Conservation (phyloP, 2,113 vertebrate genomes). For the Sardina pilchardus region DNA sequence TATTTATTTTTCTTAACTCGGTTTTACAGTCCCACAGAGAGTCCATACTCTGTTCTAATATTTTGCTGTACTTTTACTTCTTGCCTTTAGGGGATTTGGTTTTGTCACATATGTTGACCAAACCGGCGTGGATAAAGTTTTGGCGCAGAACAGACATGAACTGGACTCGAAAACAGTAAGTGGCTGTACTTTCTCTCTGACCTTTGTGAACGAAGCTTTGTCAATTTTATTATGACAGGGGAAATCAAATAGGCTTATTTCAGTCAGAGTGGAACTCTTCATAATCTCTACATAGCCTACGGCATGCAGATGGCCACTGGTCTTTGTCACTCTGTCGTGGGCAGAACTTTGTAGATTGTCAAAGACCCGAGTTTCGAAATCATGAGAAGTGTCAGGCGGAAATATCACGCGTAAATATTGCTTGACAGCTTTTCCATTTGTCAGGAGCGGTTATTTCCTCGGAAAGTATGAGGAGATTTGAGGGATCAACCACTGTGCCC, state of each 20-base stretch:
- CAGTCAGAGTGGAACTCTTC: background rate
- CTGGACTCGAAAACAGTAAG: constrained; percentile 98
- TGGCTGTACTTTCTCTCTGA: constrained; percentile 26
- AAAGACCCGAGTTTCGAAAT: background rate
- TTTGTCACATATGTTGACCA: constrained; percentile 97
- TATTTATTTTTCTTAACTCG: constrained; percentile 28
- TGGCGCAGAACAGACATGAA: constrained; percentile 95
- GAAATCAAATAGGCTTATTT: background rate
- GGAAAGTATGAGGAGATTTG: constrained; percentile 16
- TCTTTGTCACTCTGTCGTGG: background rate
- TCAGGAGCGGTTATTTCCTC: background rate
- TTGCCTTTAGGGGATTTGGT: constrained; percentile 84
- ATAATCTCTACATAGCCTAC: background rate
- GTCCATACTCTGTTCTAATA: constrained; percentile 19
- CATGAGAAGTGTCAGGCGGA: background rate
- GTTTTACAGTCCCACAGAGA: constrained; percentile 7
- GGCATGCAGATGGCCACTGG: background rate
- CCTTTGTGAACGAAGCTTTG: constrained; percentile 7
- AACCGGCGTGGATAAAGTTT: constrained; percentile 93
- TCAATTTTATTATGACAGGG: background rate
- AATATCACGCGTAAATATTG: constrained; percentile 17
- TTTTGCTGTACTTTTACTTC: background rate
- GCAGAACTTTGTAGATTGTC: constrained; percentile 9
- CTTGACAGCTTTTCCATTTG: constrained; percentile 14
- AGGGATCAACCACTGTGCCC: constrained; percentile 10